phyloP scores from a whole-genome alignment of 2,888 invertebrate genomes.

The Darwinula stevensoni region DNA sequence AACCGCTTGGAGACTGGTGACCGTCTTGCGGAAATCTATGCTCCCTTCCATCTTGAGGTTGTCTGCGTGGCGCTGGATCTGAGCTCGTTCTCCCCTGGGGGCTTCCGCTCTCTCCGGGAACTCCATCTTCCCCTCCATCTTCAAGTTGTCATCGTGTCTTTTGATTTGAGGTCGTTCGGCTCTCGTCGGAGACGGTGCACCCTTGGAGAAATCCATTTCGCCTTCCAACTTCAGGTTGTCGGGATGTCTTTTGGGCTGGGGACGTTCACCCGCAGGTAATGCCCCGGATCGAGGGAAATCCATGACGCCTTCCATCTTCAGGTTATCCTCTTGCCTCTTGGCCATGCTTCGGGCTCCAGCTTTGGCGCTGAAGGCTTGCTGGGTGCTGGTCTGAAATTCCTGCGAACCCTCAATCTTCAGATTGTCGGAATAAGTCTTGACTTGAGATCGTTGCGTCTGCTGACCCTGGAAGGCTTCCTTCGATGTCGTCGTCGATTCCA shows the following conservation, averaged over 20 bases:
- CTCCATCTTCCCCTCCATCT: constrained; percentile 20
- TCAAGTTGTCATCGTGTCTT: constrained; percentile 12
- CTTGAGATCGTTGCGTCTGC: too few relatives aligned
- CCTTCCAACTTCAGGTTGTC: constrained; percentile 19
- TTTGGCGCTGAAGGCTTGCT: neutral
- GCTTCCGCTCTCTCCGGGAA: constrained; percentile 15
- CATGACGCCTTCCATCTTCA: constrained; percentile 20
- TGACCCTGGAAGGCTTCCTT: too few relatives aligned
- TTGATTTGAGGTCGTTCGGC: constrained; percentile 10
- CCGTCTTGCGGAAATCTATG: neutral
- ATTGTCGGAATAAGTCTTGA: neutral
- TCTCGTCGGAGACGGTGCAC: constrained; percentile 19
- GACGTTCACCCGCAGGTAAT: neutral
- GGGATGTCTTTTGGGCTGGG: constrained; percentile 7
- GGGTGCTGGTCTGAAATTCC: too few relatives aligned
- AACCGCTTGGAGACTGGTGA: neutral
- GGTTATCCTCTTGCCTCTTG: constrained; percentile 13
- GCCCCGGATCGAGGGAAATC: too few relatives aligned
- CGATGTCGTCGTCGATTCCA: too few relatives aligned
- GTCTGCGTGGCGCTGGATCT: constrained; percentile 9
- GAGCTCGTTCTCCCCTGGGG: constrained; percentile 11
- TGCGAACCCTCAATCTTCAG: neutral
- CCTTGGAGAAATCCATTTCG: constrained; percentile 16
- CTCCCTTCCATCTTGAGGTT: constrained; percentile 10
- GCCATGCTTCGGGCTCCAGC: too few relatives aligned